Conservation (phyloP, 1,140 invertebrate species). For the Platyscapa corneri region DNA sequence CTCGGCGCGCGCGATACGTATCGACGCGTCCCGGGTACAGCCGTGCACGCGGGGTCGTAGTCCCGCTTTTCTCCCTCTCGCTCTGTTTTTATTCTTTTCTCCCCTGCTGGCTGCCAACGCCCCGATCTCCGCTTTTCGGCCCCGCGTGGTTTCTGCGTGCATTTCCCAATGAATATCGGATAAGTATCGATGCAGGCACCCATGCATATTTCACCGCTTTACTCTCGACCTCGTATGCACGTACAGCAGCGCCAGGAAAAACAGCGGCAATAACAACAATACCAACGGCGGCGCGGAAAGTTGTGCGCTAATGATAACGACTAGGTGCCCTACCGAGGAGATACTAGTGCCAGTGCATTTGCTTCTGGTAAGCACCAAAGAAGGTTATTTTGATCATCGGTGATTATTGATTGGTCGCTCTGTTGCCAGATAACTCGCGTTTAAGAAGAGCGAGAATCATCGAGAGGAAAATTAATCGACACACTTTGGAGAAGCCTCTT, state of each 20-base stretch:
- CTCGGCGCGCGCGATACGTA: neutral
- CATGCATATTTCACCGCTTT: neutral
- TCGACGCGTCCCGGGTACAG: too few relatives aligned
- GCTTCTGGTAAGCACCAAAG: neutral
- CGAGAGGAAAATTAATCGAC: slow-evolving; percentile 1
- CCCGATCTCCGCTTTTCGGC: too few relatives aligned
- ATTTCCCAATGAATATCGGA: neutral
- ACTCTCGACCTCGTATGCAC: too few relatives aligned
- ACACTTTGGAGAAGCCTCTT: neutral
- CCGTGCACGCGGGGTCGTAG: neutral
- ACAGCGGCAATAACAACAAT: neutral
- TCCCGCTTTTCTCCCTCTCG: neutral
- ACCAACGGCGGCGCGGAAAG: neutral
- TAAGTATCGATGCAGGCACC: neutral
- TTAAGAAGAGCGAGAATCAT: neutral
- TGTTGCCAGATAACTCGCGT: too few relatives aligned
- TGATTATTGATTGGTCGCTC: neutral
- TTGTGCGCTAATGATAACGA: neutral
- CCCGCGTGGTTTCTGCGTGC: too few relatives aligned
- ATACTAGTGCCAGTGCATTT: neutral
- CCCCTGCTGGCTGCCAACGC: neutral
- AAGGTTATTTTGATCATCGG: neutral
- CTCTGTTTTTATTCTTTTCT: neutral
- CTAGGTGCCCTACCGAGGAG: too few relatives aligned
- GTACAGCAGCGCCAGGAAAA: neutral